Base-by-base conservation (phyloP, 2,888 invertebrate species). In the Microctonus hyperodae region DNA sequence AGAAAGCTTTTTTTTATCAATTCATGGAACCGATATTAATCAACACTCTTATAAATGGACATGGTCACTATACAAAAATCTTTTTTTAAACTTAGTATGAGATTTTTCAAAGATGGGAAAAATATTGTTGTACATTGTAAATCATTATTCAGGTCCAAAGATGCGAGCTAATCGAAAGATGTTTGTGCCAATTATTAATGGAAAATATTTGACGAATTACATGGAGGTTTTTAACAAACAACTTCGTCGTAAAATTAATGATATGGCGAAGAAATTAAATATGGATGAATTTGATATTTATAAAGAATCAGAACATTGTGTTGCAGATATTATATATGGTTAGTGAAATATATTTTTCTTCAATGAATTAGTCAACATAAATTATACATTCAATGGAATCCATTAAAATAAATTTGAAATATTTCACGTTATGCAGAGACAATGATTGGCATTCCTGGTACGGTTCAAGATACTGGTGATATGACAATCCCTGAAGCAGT, bases 221-320 rank as follows among this genome's bases (percentile, higher is more conserved):
- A 28, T 62, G 25, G 37, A 51, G 10, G 13, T 22, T n/a, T 35
- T 62, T 23, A 62, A 62, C 25, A 6, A n/a, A 13, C 53, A 53
- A 50, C 13, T 51, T n/a, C 1, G 25, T 16, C 7, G 16, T 11
- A 62, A 10, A n/a, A 13, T 62, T 9, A 37, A 23, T 11, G 23
- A 22, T 4, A 13, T 62, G 23, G 20, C 4, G 23, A 22, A 5
- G 33, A 62, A 53, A 62, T 5, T 37, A 10, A n/a, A 23, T 16
- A n/a, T 1, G 1, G 37, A 33, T 20, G 62, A 62, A 25, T 53
- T 62, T 23, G 62, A 62, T 37, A 37, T 62, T 25, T 51, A 35
- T 23, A 37, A 53, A 7, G 51, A 37, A n/a, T 37, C 22, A 2
- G 37, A 62, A 31, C 40, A 25, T 35, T 62, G 37, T n/a, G 35